Base-by-base conservation (phyloP, 64 coral and sea anemone species). In the Acropora yongei region DNA sequence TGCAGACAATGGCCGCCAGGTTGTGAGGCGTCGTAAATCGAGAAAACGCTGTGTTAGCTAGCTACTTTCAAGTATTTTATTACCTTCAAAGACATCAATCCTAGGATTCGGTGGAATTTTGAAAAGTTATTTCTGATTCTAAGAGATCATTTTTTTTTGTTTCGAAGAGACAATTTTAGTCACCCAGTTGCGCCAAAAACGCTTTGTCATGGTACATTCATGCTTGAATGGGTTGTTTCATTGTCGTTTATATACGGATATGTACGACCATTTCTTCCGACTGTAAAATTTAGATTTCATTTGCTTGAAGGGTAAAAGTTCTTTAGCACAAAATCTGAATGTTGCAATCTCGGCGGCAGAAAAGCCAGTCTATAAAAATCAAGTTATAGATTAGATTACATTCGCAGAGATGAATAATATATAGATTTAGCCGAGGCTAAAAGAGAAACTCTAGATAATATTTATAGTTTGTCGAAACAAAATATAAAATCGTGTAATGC, bases 311-410 rank as follows among this genome's bases (percentile, higher is more conserved):
- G 16, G 60, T 8, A 63, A 63, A 63, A 63, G 14, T 63, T 65
- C 60, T 65, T 65, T 65, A 65, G 60, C 60, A 0, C 60, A 65
- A 65, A 65, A 65, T 65, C 30, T 65, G 0, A 65, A 65, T 65
- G 0, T 65, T 65, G 60, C 60, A 0, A 65, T 65, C 60, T 65
- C 0, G 60, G 60, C 8, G 16, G 1, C 1, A 65, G 0, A 65
- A 65, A 10, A 65, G 16, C 60, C 60, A 65, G 60, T 65, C 60
- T 65, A 65, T 65, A 65, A 65, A 65, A 65, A 65, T 65, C 60
- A 65, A 65, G 60, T 65, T 65, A 65, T 65, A 65, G 60, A 65
- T 65, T 65, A 65, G 60, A 65, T 65, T 65, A 65, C 60, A 65
- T 65, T 65, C 60, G 60, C 60, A 65, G 60, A 0, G 60, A 63